A percentile compares a stretch with the other conserved stretches of the same genome.
These are phyloP conservation scores for Lymantria monacha DNA, from an alignment of 2,888 invertebrate genomes.

Conservation along the genomic window DNA sequence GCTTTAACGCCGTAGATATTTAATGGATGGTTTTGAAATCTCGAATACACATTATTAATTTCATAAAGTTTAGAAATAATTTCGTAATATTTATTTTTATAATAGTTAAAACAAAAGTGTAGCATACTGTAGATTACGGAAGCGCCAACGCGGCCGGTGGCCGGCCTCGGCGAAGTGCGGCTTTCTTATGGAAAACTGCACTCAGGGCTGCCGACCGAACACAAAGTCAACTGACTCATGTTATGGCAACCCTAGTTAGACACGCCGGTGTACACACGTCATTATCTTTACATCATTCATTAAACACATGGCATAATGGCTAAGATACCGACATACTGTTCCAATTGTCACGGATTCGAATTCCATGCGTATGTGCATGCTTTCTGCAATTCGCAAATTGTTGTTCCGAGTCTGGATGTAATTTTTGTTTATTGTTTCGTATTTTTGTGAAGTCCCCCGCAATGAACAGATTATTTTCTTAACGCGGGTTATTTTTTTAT, in stretches of 20 bases:
- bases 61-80: background rate
- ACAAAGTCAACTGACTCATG: background rate
- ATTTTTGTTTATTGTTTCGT: too few relatives aligned
- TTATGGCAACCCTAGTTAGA: background rate
- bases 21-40: too few relatives aligned
- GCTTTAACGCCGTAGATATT: too few relatives aligned
- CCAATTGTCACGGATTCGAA: too few relatives aligned
- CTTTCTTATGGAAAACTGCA: conserved; percentile 57
- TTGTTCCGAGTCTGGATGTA: too few relatives aligned
- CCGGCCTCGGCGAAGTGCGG: conserved; percentile 30
- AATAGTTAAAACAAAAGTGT: background rate
- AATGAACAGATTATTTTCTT: too few relatives aligned
- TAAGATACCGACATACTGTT: too few relatives aligned
- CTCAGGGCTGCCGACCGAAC: conserved; percentile 3
- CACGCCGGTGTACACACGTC: background rate
- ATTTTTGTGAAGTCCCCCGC: too few relatives aligned
- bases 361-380: too few relatives aligned
- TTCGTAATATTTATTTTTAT: background rate
- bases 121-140: conserved; percentile 52
- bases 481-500: too few relatives aligned
- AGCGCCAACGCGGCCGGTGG: conserved; percentile 51
- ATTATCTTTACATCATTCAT: background rate
- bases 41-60: background rate
- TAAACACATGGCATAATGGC: too few relatives aligned
- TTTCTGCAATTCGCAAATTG: too few relatives aligned